Evolutionary conservation across 2,113 vertebrate species (phyloP), one percentile per base, ranked within the genome.

Genomic region (Neodon shergylaensis): DNA sequence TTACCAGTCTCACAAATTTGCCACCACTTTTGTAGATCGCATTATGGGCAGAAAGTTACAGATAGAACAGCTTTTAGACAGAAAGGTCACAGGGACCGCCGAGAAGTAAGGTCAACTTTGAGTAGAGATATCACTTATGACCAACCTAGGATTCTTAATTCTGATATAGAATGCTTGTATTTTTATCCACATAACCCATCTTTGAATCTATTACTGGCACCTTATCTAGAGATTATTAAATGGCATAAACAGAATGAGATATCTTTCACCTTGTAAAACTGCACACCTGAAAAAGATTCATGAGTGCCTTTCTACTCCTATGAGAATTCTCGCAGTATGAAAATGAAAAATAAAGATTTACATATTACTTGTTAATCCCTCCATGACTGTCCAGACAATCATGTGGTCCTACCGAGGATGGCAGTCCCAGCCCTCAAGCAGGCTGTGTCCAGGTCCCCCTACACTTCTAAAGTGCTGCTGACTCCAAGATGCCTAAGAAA

Each of bases 181-280:
- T 96, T n/a, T 89, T 72, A 94, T 49, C 58, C 19, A 90, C 33
- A 16, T 42, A 92, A 77, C 58, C 22, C 54, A 97, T 70, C 39
- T 28, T 65, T 93, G 47, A 93, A 70, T 24, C 65, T 81, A 21
- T 42, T 95, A 36, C 70, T 76, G 21, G 66, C 63, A 26, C 42
- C 36, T 89, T 9, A 92, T 44, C 58, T 73, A 94, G 73, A 95
- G 73, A 70, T 63, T 82, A 94, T 79, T 90, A 88, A 94, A 95
- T 66, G 94, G 65, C 10, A 81, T 94, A 63, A 94, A 83, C 16
- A 90, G 65, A 28, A 65, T 84, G 65, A 88, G 95, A 73, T 76
- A 70, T 31, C 14, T 93, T 91, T 42, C 54, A 72, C 47, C 65
- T 94, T 78, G 3, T n/a, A 76, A 95, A 90, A 68, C 81, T 58